Base-by-base conservation (phyloP, 2,797 vertebrate genomes). In the Neosilurus hyrtlii region DNA sequence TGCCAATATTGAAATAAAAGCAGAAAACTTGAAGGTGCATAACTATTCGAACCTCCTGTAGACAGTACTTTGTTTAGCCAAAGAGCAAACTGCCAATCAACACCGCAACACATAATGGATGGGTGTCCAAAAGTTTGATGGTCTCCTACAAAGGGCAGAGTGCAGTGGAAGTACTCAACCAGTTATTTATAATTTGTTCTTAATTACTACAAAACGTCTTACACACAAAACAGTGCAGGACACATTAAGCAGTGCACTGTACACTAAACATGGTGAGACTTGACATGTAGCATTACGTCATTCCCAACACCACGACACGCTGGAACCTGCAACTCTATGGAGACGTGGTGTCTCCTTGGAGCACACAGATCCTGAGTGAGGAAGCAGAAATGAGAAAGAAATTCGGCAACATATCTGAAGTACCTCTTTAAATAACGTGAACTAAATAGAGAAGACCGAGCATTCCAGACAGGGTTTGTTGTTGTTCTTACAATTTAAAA, bases 321-420 rank as follows among this genome's bases (percentile, higher is more conserved):
- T 70, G 3, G n/a, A 16, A 78, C 73, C 4, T 85, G 83, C 57
- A 71, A 3, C 11, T 57, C 72, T 68, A 54, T 61, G 52, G 81
- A 63, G 62, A 76, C 61, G 0, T 24, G 9, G 9, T 15, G 37
- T 61, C 80, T 62, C n/a, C 51, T 30, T 4, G 43, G 16, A 81
- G 5, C 80, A n/a, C 26, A 14, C 7, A 9, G 10, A 77, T 49
- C 57, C n/a, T 37, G 12, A 70, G 35, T 12, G 52, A 76, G 62
- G 26, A 15, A 81, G 24, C 54, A 57, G 37, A 80, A 59, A 30
- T 26, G 51, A 70, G 68, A 74, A 75, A 51, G 35, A 75, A 80
- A 74, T 20, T 6, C 9, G 8, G 15, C 20, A 72, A 26, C 68
- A n/a, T 12, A 16, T 77, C 22, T 62, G 20, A 8, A 63, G 22